phyloP scores from a whole-genome alignment of 2,113 vertebrate species.

The Sphyrna mokarran region DNA sequence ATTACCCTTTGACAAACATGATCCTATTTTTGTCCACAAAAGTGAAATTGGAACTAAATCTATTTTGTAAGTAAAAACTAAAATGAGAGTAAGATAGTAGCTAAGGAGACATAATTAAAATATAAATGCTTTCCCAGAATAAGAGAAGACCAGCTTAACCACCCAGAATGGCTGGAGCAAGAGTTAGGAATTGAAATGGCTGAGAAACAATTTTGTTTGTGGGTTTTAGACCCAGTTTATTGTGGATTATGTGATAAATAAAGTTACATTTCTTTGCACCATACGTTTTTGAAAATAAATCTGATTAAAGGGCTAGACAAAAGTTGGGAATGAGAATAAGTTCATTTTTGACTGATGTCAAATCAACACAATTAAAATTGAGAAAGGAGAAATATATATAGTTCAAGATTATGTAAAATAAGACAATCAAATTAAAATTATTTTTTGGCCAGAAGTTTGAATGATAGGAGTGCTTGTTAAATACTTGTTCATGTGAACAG shows the following conservation, averaged over 20 bases:
- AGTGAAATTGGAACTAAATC: background rate
- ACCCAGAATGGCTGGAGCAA: background rate
- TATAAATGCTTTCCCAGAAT: background rate
- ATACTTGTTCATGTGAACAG: background rate
- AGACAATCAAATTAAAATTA: background rate
- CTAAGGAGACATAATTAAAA: background rate
- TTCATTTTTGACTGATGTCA: background rate
- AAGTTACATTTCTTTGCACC: background rate
- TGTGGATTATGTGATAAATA: background rate
- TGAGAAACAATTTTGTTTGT: background rate
- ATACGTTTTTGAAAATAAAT: background rate
- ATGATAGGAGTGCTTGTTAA: background rate
- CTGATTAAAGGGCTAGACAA: background rate
- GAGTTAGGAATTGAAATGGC: background rate
- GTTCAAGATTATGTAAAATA: background rate
- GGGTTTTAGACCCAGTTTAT: background rate
- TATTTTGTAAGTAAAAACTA: background rate
- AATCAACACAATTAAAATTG: background rate
- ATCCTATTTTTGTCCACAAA: background rate
- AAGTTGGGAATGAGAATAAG: background rate
- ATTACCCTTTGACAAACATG: background rate
- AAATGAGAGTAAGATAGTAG: background rate
- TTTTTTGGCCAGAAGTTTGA: background rate
- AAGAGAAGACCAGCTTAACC: background rate
- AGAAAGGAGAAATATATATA: background rate